These are phyloP conservation scores for Ernsta delagoae DNA, from an alignment of 2,888 invertebrate species.

Conservation along the genomic window DNA sequence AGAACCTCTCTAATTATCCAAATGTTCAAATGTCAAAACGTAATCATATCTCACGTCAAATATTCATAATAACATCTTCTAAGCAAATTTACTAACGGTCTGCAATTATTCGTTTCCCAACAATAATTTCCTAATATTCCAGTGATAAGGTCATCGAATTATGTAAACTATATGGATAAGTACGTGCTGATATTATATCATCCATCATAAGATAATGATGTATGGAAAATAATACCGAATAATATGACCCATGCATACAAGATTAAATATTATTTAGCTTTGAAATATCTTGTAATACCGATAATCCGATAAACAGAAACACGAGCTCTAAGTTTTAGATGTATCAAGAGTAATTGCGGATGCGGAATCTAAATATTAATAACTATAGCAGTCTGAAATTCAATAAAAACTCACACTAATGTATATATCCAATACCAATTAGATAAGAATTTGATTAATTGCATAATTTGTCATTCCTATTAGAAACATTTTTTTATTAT, in stretches of 20 bases:
- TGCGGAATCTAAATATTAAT: too few relatives aligned
- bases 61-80: slow-evolving; percentile 14
- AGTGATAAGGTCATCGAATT: slow-evolving; percentile 69
- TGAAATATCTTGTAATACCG: too few relatives aligned
- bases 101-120: slow-evolving; percentile 56
- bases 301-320: too few relatives aligned
- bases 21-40: slow-evolving; percentile 32
- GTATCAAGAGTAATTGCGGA: too few relatives aligned
- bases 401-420: too few relatives aligned
- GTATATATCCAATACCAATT: not conserved
- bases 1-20: slow-evolving; percentile 11
- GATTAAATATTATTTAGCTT: not conserved
- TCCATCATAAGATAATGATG: slow-evolving; percentile 56
- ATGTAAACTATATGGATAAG: slow-evolving; percentile 65
- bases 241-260: slow-evolving; percentile 6
- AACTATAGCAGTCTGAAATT: too few relatives aligned
- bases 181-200: slow-evolving; percentile 72
- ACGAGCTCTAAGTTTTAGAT: too few relatives aligned
- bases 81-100: slow-evolving; percentile 16
- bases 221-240: slow-evolving; percentile 44
- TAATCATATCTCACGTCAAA: slow-evolving; percentile 23
- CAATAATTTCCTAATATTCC: slow-evolving; percentile 51
- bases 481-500: not conserved
- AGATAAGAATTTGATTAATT: not conserved
- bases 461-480: not conserved